A percentile compares a stretch with the other conserved stretches of the same genome.
Evolutionary conservation across 2,113 vertebrate genomes (phyloP).

Genomic region (Petrocephalus microphthalmus): DNA sequence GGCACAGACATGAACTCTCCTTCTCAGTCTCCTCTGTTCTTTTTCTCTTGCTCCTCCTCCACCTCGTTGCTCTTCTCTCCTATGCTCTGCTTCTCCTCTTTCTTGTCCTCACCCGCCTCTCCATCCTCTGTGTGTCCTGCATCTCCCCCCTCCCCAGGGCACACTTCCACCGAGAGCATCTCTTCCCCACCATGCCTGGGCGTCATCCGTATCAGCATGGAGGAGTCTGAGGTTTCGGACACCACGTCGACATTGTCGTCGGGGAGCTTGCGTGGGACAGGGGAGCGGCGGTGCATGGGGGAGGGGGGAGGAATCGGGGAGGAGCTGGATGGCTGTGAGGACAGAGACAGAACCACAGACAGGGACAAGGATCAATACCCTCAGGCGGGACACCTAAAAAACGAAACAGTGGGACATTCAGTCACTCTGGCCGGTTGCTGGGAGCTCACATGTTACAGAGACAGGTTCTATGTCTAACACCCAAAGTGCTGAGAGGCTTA

Average conservation of each 20-base stretch:
- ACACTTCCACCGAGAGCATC: slow-evolving; percentile 42
- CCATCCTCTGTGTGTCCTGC: slow-evolving; percentile 18
- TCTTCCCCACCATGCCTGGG: slow-evolving; percentile 38
- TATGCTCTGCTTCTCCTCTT: neutral
- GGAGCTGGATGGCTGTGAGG: slow-evolving; percentile 51
- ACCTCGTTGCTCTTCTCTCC: neutral
- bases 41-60: slow-evolving; percentile 5
- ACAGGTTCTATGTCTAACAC: neutral
- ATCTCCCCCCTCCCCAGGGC: slow-evolving; percentile 1
- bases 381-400: neutral
- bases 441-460: neutral
- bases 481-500: neutral
- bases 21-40: neutral
- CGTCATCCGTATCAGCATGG: slow-evolving; percentile 45
- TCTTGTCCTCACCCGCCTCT: neutral
- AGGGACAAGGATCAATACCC: neutral
- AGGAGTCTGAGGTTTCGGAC: slow-evolving; percentile 48
- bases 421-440: neutral
- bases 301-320: slow-evolving; percentile 49
- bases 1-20: neutral
- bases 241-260: slow-evolving; percentile 35
- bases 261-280: slow-evolving; percentile 32
- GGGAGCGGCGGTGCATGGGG: slow-evolving; percentile 28
- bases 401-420: neutral
- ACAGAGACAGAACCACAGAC: neutral